Evolutionary conservation across 2,113 vertebrate genomes (phyloP), one percentile per base, ranked within the genome.

Genomic region (Pachyramphus minor): DNA sequence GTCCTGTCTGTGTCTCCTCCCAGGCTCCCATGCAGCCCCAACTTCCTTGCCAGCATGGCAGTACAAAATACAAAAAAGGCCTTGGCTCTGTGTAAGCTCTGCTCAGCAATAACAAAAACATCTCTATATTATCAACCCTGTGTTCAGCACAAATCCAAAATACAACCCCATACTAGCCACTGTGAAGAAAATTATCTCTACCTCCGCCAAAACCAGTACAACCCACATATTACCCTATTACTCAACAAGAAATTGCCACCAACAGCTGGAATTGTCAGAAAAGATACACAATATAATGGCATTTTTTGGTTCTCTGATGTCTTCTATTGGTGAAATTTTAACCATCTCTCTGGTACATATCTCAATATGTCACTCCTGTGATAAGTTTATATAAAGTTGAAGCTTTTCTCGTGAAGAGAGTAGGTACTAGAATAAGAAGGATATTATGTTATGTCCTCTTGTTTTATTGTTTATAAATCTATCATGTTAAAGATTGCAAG

Each of bases 21-120:
- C 49, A 55, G 0, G 7, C 4, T n/a, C 8, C 16, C 11, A 4
- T 17, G 20, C 4, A 63, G 5, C 19, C 33, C 10, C 19, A 62
- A 41, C 8, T 2, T 5, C 13, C 30, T 71, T 56, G 19, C 8
- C 47, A 63, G 12, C 9, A 9, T 25, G 25, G 13, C 49, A 87
- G 4, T 14, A n/a, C 2, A 0, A 56, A 50, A 56, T 42, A 25
- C 42, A 64, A 42, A 64, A 88, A 49, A 56, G 9, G 16, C 25
- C 35, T 49, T 64, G 5, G 12, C 7, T 72, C 31, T 72, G 35
- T 42, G 49, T 41, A 42, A 64, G 31, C 2, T 2, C 16, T 22
- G 25, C 7, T 42, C 31, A 80, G 21, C 13, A 31, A 63, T 30
- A 5, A 19, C 33, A 52, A 21, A 45, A 55, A 5, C 8, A 14